A percentile compares a stretch with the other conserved stretches of the same genome.
These are phyloP conservation scores for Tineola bisselliella DNA, from an alignment of 2,888 invertebrate genomes.

Conservation along the genomic window DNA sequence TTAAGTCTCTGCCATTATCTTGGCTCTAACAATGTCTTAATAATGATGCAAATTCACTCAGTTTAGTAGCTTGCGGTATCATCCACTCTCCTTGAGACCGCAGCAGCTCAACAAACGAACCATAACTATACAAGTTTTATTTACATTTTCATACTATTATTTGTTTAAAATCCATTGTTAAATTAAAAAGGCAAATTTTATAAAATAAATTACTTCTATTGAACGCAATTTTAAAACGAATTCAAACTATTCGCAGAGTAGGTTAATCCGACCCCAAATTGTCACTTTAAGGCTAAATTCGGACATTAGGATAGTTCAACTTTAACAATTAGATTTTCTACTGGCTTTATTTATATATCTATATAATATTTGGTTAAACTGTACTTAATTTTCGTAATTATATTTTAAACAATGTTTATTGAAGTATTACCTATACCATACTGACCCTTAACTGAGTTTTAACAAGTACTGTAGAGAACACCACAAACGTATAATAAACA, in stretches of 20 bases:
- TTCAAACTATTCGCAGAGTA: background rate
- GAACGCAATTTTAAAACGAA: background rate
- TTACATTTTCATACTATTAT: no score
- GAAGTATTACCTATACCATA: no score
- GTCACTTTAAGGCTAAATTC: background rate
- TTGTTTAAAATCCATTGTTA: no score
- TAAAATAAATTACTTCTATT: no score
- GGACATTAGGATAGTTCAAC: background rate
- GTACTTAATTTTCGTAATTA: no score
- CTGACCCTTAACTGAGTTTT: no score
- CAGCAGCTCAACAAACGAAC: background rate
- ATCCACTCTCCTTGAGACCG: background rate
- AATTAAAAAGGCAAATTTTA: no score
- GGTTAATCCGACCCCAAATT: background rate
- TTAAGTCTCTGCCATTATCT: background rate
- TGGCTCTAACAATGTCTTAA: background rate
- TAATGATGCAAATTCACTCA: background rate
- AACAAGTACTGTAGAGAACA: no score
- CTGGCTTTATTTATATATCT: background rate
- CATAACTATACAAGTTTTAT: no score
- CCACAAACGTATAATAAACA: no score
- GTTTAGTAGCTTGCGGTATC: slow-evolving; percentile 1
- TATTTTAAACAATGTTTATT: no score
- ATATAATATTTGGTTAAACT: no score
- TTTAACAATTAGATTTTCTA: background rate